Conservation (phyloP, 2,888 invertebrate species). For the Anticlea derivata region DNA sequence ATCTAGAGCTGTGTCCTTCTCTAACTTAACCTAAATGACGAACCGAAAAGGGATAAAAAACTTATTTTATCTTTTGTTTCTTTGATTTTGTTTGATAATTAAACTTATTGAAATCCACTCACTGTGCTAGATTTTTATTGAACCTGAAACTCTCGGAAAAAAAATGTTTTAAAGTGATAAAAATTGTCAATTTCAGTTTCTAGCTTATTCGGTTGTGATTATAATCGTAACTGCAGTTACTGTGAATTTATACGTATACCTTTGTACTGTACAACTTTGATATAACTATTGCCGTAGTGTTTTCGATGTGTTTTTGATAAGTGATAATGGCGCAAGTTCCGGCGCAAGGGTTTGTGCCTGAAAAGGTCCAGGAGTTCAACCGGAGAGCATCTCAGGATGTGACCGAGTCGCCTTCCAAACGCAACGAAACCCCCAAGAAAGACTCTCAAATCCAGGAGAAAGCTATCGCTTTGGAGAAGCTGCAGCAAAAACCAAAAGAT, state of each 20-base stretch:
- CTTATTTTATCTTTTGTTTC: too few relatives aligned
- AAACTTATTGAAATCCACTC: neutral
- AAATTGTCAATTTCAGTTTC: slow-evolving; percentile 19
- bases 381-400: slow-evolving; percentile 71
- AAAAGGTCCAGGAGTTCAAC: slow-evolving; percentile 75
- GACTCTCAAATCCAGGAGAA: slow-evolving; percentile 49
- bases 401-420: slow-evolving; percentile 55
- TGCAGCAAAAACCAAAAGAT: slow-evolving; percentile 48
- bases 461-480: slow-evolving; percentile 44
- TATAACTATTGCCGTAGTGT: slow-evolving; percentile 55
- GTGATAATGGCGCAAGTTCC: slow-evolving; percentile 71
- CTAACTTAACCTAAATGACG: too few relatives aligned
- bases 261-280: slow-evolving; percentile 31
- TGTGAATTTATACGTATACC: slow-evolving; percentile 40
- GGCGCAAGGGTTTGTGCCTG: slow-evolving; percentile 72
- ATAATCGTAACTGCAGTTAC: slow-evolving; percentile 33
- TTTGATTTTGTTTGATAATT: too few relatives aligned
- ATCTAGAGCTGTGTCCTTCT: neutral
- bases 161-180: neutral
- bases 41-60: too few relatives aligned
- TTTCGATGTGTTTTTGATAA: slow-evolving; percentile 59
- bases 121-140: slow-evolving; percentile 8
- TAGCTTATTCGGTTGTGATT: slow-evolving; percentile 39
- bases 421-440: slow-evolving; percentile 57
- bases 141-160: neutral